Evolutionary conservation across 2,888 invertebrate genomes (phyloP), one percentile per base, ranked within the genome.

Genomic region (Lasioglossum leucozonium): DNA sequence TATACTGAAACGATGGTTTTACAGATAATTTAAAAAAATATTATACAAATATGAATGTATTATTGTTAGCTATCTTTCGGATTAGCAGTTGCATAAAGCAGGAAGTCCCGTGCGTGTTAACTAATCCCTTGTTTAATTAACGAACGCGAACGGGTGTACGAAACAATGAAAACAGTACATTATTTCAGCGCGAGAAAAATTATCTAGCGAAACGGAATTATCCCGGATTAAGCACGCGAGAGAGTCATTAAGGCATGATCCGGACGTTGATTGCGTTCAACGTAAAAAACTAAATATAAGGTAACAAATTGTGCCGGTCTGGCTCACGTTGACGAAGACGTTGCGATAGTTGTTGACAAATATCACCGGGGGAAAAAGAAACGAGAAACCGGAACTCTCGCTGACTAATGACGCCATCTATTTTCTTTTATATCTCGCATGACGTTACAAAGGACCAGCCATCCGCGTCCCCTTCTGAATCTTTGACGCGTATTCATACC

Each of bases 351-450:
- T 81, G 85, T 92, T 94, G 95, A 95, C 95, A 95, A 95, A 95
- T 94, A 94, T 93, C 92, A 94, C 26, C n/a, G 26, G 93, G 51
- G 4, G 44, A 58, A 72, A 76, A 77, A 72, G 51, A 47, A 44
- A 42, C 71, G 34, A n/a, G 80, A 79, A 79, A 94, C 94, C 93
- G 85, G 94, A 93, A 88, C 72, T 82, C 81, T 82, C 82, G 79
- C 93, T 90, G 93, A 93, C 94, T 95, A 95, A 95, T 95, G 95
- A 95, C 93, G 92, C 94, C 93, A 94, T 95, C 94, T 93, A 95
- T 95, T 95, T 94, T 92, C 94, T 94, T 95, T 95, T 95, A 95
- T 94, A 94, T 93, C 94, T 93, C 93, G 92, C 92, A 91, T 93
- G 93, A 94, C 94, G 94, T 93, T 94, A 94, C 93, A 94, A 94